Conservation (phyloP, 1,140 invertebrate genomes). For the Rhizoglyphus robini region DNA sequence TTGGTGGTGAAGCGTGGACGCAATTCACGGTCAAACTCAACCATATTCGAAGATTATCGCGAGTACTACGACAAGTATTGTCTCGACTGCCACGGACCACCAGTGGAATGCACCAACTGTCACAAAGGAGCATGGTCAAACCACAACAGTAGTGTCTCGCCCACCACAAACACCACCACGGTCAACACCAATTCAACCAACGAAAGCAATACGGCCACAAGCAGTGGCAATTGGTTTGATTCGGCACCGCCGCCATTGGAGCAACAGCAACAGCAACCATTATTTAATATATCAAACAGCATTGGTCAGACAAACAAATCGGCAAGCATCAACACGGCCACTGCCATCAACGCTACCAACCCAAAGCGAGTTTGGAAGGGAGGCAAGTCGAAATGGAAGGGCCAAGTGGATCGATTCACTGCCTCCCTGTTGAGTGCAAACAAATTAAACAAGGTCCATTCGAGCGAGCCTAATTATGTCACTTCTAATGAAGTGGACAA, state of each 20-base stretch:
- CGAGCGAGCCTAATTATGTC: too few relatives aligned
- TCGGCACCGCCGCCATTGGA: not conserved
- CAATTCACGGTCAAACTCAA: not conserved
- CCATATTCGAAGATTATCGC: not conserved
- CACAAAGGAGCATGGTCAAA: not conserved
- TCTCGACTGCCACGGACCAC: not conserved
- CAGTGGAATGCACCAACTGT: not conserved
- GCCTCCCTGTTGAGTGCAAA: too few relatives aligned
- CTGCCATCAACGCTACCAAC: too few relatives aligned
- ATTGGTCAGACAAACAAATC: too few relatives aligned
- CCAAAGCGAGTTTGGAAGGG: not conserved
- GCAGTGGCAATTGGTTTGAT: slow-evolving; percentile 1
- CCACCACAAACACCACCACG: too few relatives aligned
- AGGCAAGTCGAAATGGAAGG: not conserved
- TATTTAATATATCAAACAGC: not conserved
- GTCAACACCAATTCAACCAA: not conserved
- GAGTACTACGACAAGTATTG: not conserved
- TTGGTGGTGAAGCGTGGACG: not conserved
- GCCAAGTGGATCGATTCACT: not conserved
- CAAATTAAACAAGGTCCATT: not conserved
- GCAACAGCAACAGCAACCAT: slow-evolving; percentile 2
- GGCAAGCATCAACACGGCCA: too few relatives aligned
- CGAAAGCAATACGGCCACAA: slow-evolving; percentile 3
- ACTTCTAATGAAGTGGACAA: too few relatives aligned
- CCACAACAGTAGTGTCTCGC: not conserved